phyloP scores from a whole-genome alignment of 1,140 invertebrate species.

The Propsilocerus akamusi region DNA sequence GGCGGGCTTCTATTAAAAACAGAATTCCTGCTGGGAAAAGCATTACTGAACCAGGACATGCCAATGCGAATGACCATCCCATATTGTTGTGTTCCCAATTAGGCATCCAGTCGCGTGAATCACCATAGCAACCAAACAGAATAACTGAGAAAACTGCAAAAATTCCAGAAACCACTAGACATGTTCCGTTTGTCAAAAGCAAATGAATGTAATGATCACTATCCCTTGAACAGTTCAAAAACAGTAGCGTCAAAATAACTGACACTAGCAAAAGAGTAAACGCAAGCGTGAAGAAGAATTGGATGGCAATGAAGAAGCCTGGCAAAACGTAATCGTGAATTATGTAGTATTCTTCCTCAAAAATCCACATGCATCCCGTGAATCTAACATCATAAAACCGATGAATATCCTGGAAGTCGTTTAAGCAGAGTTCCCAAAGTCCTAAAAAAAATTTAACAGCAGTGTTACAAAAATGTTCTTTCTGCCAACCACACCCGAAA shows the following conservation, averaged over 20 bases:
- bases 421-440: slow-evolving; percentile 85
- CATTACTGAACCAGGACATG: slow-evolving; percentile 53
- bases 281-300: slow-evolving; percentile 79
- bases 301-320: slow-evolving; percentile 81
- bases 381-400: slow-evolving; percentile 60
- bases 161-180: slow-evolving; percentile 43
- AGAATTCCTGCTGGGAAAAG: slow-evolving; percentile 54
- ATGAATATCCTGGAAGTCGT: slow-evolving; percentile 64
- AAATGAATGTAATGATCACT: slow-evolving; percentile 59
- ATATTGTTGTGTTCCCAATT: slow-evolving; percentile 89
- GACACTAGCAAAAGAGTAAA: slow-evolving; percentile 58
- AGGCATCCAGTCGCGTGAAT: slow-evolving; percentile 90
- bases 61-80: slow-evolving; percentile 87
- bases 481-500: background rate
- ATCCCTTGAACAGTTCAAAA: slow-evolving; percentile 55
- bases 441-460: slow-evolving; percentile 35
- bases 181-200: slow-evolving; percentile 48
- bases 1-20: slow-evolving; percentile 63
- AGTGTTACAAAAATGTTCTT: slow-evolving; percentile 6
- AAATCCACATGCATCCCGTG: slow-evolving; percentile 77
- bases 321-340: slow-evolving; percentile 64
- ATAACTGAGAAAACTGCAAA: slow-evolving; percentile 44
- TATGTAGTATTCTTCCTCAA: slow-evolving; percentile 84
- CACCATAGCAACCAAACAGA: slow-evolving; percentile 70
- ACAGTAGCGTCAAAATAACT: slow-evolving; percentile 47